Evolutionary conservation across 1,140 invertebrate species (phyloP), one percentile per base, ranked within the genome.

Genomic region (Pogonomyrmex barbatus): DNA sequence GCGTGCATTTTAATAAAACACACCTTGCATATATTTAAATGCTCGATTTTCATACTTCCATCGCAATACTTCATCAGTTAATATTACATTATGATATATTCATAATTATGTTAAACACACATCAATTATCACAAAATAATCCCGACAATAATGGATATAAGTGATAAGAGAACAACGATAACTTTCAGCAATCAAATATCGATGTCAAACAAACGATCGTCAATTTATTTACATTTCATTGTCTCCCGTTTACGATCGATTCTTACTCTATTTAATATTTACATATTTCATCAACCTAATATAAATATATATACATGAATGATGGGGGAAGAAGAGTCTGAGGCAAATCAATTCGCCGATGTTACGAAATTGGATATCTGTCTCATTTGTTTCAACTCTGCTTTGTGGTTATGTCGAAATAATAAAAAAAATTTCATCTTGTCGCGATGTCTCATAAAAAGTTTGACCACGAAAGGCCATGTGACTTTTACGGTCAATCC

Each of bases 331-430:
- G 56, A 45, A 47, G 36, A 91, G 14, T 14, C 5, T 45, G n/a
- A 58, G 30, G 39, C 30, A 24, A 24, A 90, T 90, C 30, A 71
- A 88, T 90, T 82, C 77, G 81, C 75, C 17, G 75, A 90, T 89
- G 77, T 91, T 87, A 89, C 87, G 62, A 67, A 45, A 71, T 89
- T 92, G 89, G 91, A 91, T 88, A 91, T 89, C 88, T 81, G 62
- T 58, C 60, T 39, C 62, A 33, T 63, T 91, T 86, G 33, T 52
- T 14, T 14, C n/a, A 33, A 3, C 30, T 30, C 24, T 45, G 63
- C 84, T 87, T 86, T 65, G 60, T n/a, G 60, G 8, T 67, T 42
- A 58, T 63, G 45, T 17, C 24, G 17, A 52, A 85, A 77, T 85
- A 65, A 36, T 65, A 70, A 82, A 85, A 68, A 52, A 14, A 83